Evolutionary conservation across 2,797 vertebrate species (phyloP).

Genomic region (Sphaeramia orbicularis): DNA sequence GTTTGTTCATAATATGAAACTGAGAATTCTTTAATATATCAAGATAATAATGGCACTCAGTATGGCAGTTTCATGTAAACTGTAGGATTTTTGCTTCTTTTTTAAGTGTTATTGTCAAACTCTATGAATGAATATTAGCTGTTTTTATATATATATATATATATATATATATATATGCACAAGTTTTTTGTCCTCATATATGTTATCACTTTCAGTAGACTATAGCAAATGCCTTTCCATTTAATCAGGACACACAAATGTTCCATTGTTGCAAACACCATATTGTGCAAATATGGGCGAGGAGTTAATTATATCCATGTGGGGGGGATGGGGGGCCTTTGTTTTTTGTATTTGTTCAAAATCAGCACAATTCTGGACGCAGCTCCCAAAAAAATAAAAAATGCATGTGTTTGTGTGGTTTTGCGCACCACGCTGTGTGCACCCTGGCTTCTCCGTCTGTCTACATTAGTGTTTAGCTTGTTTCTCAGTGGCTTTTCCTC

Average conservation of each 20-base stretch:
- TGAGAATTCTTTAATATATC: no score
- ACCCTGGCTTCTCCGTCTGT: neutral
- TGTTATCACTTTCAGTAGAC: no score
- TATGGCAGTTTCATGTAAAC: no score
- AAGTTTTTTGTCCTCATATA: no score
- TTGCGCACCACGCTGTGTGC: constrained; percentile 6
- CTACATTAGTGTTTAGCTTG: constrained; percentile 25
- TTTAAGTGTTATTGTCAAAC: no score
- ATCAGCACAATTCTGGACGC: constrained; percentile 27
- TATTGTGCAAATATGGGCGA: constrained; percentile 24
- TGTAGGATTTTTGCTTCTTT: no score
- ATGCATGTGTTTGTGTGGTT: constrained; percentile 14
- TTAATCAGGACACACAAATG: constrained; percentile 15
- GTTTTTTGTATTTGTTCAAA: constrained; percentile 25
- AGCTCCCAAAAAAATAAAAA: constrained; percentile 23
- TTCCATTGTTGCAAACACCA: constrained; percentile 25
- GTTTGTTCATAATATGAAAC: no score
- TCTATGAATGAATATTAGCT: no score
- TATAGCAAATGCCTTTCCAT: constrained; percentile 8
- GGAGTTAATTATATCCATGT: constrained; percentile 22
- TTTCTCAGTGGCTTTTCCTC: constrained; percentile 45
- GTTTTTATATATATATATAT: no score
- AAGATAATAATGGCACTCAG: no score
- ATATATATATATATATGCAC: no score
- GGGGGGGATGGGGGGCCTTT: constrained; percentile 9